Conservation (phyloP, 2,797 vertebrate species). For the Myripristis jacobus region DNA sequence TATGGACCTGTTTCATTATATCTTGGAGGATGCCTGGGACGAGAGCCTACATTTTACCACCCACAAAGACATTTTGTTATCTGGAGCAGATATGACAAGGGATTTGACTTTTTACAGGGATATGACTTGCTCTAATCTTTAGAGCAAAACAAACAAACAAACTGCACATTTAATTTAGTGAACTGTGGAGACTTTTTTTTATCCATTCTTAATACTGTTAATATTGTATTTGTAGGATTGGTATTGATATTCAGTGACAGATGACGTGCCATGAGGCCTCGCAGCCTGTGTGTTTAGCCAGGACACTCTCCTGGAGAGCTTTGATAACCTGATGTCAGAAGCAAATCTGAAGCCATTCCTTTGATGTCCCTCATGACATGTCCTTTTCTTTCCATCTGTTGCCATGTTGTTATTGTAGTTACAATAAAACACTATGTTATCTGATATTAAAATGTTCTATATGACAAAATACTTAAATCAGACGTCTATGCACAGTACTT, state of each 20-base stretch:
- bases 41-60: neutral
- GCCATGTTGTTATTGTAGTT: conserved; percentile 17
- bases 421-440: conserved; percentile 24
- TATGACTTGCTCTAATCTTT: conserved; percentile 8
- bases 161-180: conserved; percentile 34
- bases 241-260: conserved; percentile 28
- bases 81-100: neutral
- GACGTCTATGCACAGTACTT: too few relatives aligned
- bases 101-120: conserved; percentile 9
- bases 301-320: neutral
- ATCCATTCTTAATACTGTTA: conserved; percentile 18
- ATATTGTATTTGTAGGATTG: conserved; percentile 25
- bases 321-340: conserved; percentile 20
- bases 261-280: neutral
- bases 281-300: conserved; percentile 5
- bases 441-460: conserved; percentile 24
- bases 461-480: too few relatives aligned
- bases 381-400: neutral
- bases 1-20: neutral
- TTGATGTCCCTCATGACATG: neutral
- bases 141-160: conserved; percentile 33
- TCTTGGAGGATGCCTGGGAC: conserved; percentile 1
- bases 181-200: neutral
- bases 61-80: conserved; percentile 14
- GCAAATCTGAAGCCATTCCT: neutral